A percentile compares a stretch with the other conserved stretches of the same genome.
Conservation (phyloP, 2,113 vertebrate species). For the Charadrius vociferus region DNA sequence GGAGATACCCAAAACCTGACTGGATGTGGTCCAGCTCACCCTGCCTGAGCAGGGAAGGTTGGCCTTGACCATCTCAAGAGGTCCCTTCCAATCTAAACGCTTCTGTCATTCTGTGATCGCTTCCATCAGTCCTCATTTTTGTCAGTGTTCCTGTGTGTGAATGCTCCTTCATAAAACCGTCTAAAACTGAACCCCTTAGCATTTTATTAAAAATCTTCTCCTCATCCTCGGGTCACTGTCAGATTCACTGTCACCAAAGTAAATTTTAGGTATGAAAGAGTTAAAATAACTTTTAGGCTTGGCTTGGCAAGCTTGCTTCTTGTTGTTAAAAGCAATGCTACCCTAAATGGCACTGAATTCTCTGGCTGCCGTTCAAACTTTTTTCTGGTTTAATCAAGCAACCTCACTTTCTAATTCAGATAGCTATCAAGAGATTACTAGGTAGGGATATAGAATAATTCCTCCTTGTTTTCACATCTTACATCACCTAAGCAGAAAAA, state of each 20-base stretch:
- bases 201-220: not conserved
- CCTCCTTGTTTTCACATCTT: not conserved
- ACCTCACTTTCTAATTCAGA: not conserved
- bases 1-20: not conserved
- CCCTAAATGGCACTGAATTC: slow-evolving; percentile 57
- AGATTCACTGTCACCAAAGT: not conserved
- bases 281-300: slow-evolving; percentile 4
- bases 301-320: not conserved
- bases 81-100: not conserved
- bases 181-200: not conserved
- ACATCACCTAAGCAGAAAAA: not conserved
- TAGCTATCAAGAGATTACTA: not conserved
- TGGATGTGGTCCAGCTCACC: not conserved
- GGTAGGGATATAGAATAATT: not conserved
- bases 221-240: not conserved
- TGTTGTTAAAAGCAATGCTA: not conserved
- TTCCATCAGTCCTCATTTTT: not conserved
- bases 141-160: not conserved
- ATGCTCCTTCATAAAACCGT: not conserved
- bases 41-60: not conserved
- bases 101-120: not conserved
- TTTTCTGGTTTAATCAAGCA: not conserved
- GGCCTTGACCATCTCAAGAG: not conserved
- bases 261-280: slow-evolving; percentile 7
- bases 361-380: slow-evolving; percentile 11